Conservation (phyloP, 1,140 invertebrate genomes). For the Atta colombica region DNA sequence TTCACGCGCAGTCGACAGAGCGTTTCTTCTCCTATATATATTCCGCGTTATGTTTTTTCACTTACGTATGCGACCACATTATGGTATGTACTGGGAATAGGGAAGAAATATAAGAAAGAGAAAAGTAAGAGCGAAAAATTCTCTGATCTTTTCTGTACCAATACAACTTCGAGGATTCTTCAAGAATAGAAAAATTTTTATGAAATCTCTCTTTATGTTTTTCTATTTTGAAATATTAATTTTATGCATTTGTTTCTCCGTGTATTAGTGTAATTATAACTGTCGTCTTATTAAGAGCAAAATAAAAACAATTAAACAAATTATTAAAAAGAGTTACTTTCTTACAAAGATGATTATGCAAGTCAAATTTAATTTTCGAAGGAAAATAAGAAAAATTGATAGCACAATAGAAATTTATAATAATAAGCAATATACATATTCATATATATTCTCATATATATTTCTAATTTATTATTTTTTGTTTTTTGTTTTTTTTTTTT, state of each 20-base stretch:
- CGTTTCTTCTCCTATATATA: slow-evolving; percentile 19
- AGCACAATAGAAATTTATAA: not conserved
- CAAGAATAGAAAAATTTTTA: slow-evolving; percentile 10
- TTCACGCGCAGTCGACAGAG: slow-evolving; percentile 20
- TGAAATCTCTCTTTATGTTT: not conserved
- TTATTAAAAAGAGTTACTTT: not conserved
- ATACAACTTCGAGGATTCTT: not conserved
- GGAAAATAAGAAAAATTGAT: not conserved
- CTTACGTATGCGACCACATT: slow-evolving; percentile 34
- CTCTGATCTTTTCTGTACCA: not conserved
- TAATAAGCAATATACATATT: not conserved
- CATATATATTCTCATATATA: not conserved
- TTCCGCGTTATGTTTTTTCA: slow-evolving; percentile 61
- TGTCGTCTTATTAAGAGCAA: not conserved
- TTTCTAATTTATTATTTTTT: not conserved
- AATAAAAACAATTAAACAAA: not conserved
- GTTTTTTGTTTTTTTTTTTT: not conserved
- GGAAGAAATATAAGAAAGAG: not conserved
- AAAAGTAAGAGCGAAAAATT: not conserved
- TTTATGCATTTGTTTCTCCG: not conserved
- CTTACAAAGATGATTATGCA: not conserved
- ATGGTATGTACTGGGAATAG: not conserved
- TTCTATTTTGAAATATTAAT: not conserved
- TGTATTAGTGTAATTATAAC: no score
- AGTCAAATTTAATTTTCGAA: not conserved